Base-by-base conservation (phyloP, 2,888 invertebrate genomes). In the Chrysodeixis includens region DNA sequence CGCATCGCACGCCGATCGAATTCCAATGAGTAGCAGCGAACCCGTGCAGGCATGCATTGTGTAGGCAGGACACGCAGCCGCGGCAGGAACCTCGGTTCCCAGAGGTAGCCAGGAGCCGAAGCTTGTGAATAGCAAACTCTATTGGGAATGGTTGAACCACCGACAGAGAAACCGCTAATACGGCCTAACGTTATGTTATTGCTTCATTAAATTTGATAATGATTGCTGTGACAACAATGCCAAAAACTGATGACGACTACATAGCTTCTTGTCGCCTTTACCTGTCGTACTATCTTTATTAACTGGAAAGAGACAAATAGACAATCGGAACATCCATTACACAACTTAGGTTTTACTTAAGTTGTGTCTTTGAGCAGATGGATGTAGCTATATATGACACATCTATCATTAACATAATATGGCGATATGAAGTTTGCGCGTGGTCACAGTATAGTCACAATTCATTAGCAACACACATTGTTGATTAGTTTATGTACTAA, bases 41-140 rank as follows among this genome's bases (percentile, higher is more conserved):
- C 70, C 64, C 67, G 65, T 56, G 71, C 71, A 71, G 60, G 68
- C 71, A 71, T 61, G 68, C 76, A 83, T 86, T 83, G 74, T 55
- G 71, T 68, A 86, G 30, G 30, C 84, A 58, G 59, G 32, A 54
- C 84, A 85, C 84, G 86, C 51, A 70, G 44, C 55, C 30, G 46
- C 46, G 46, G 62, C 72, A 69, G 68, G 69, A 77, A 74, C 79
- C 69, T 76, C 73, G 68, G 74, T 76, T 82, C 81, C 79, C 79
- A 75, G 78, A 75, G 67, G 69, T 61, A 32, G 56, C 65, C 66
- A 69, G 55, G 66, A 63, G 56, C 68, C 66, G 51, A 56, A 54
- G 64, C 55, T 62, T 32, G 56, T 65, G 79, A 77, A 81, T 82
- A 72, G 58, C 64, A 72, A 80, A 73, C 51, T 26, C 14, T 32